Conservation (phyloP, 1,140 invertebrate genomes). For the Carcinoscorpius rotundicauda region DNA sequence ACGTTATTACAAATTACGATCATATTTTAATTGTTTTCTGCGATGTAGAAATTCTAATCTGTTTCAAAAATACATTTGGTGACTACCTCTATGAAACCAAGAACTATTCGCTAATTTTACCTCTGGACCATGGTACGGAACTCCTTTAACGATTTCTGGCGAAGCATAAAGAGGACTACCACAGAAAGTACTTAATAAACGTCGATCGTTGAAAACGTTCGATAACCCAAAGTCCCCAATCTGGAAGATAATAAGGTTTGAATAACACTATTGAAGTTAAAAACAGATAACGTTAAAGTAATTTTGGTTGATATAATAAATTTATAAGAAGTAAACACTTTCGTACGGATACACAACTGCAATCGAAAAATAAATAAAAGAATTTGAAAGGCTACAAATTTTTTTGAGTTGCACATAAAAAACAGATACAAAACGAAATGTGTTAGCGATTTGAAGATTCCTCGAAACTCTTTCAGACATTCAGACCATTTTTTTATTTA, state of each 20-base stretch:
- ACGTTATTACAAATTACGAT: no score
- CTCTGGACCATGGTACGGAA: constrained; percentile 95
- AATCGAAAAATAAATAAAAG: not conserved
- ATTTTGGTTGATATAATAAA: not conserved
- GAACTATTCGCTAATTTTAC: not conserved
- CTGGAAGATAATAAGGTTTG: constrained; percentile 34
- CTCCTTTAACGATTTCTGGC: constrained; percentile 96
- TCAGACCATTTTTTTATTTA: no score
- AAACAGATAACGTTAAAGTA: not conserved
- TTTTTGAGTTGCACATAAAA: no score
- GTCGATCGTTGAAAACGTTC: constrained; percentile 87
- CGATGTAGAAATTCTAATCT: no score
- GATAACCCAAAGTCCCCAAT: constrained; percentile 98
- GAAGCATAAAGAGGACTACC: constrained; percentile 96
- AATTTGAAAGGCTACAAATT: not conserved
- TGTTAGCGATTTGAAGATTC: no score
- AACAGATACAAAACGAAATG: no score
- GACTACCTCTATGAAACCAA: no score
- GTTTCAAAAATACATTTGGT: no score
- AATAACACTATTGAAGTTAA: not conserved
- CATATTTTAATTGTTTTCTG: no score
- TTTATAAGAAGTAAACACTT: not conserved
- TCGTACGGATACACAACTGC: not conserved
- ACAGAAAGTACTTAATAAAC: constrained; percentile 82
- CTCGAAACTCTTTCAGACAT: no score